A percentile compares a stretch with the other conserved stretches of the same genome.
Conservation (phyloP, 2,888 invertebrate genomes). For the Lasioglossum calceatum region DNA sequence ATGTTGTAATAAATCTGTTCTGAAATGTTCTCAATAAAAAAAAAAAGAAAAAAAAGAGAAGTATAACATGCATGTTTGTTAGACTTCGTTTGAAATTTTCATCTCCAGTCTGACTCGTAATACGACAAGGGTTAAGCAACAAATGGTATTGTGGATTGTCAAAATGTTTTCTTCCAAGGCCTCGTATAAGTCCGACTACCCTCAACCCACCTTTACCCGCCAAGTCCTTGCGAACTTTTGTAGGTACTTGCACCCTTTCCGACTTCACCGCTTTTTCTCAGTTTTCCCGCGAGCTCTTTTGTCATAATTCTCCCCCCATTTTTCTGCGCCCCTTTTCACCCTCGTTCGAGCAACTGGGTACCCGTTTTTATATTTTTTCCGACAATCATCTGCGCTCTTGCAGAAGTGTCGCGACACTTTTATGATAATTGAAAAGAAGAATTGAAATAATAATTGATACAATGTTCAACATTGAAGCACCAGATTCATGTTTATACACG, state of each 20-base stretch:
- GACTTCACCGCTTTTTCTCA: background rate
- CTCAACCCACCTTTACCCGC: background rate
- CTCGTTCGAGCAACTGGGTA: background rate
- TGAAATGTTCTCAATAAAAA: too few relatives aligned
- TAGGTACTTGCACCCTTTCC: background rate
- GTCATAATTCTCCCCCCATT: constrained; percentile 1
- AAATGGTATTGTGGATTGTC: background rate
- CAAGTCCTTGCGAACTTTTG: background rate
- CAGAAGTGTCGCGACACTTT: background rate
- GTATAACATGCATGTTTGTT: background rate
- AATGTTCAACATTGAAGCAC: background rate
- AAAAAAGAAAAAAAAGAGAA: too few relatives aligned
- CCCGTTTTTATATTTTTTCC: background rate
- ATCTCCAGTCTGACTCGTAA: too few relatives aligned
- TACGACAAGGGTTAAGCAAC: background rate
- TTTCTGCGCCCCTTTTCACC: background rate
- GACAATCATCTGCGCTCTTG: background rate
- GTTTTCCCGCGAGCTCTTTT: constrained; percentile 22
- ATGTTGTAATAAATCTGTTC: too few relatives aligned
- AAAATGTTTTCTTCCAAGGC: background rate
- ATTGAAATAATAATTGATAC: background rate
- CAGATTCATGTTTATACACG: background rate
- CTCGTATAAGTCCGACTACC: background rate
- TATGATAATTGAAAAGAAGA: too few relatives aligned
- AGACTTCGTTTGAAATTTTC: background rate